phyloP scores from a whole-genome alignment of 2,113 vertebrate genomes.

The Tursiops truncatus region DNA sequence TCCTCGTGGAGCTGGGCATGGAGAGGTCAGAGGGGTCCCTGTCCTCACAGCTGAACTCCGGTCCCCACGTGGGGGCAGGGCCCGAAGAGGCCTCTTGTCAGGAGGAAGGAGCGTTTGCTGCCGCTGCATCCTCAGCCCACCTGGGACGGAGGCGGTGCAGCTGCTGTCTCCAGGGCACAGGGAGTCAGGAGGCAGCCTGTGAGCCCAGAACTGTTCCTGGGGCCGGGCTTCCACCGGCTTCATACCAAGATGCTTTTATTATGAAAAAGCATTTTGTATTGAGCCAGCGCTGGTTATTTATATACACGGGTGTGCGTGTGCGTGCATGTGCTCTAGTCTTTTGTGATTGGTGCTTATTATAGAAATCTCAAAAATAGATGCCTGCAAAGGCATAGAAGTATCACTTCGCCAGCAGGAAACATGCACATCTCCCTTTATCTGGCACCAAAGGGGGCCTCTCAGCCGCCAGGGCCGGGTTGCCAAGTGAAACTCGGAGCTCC shows the following conservation, averaged over 20 bases:
- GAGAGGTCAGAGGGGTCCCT: background rate
- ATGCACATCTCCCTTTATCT: slow-evolving; percentile 59
- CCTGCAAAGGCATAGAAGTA: slow-evolving; percentile 62
- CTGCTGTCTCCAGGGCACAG: background rate
- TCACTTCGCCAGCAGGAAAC: slow-evolving; percentile 56
- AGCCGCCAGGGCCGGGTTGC: slow-evolving; percentile 20
- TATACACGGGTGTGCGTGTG: slow-evolving; percentile 40
- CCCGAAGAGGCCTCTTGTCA: background rate
- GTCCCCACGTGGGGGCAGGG: background rate
- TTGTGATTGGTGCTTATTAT: slow-evolving; percentile 76
- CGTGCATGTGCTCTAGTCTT: slow-evolving; percentile 56
- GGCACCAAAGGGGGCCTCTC: slow-evolving; percentile 52
- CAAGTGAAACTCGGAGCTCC: background rate
- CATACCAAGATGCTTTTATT: slow-evolving; percentile 64
- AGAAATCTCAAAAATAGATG: slow-evolving; percentile 75
- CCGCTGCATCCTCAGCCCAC: background rate
- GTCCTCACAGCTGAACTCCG: background rate
- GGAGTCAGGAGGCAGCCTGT: background rate
- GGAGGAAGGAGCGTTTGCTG: background rate
- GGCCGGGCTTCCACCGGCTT: slow-evolving; percentile 31
- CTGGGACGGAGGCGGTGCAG: background rate
- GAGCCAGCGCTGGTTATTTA: slow-evolving; percentile 53
- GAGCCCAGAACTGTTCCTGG: slow-evolving; percentile 24
- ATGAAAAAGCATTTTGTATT: slow-evolving; percentile 58
- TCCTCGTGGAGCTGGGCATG: background rate